A percentile compares a stretch with the other conserved stretches of the same genome.
Conservation (phyloP, 2,797 vertebrate species). For the Mus caroli region DNA sequence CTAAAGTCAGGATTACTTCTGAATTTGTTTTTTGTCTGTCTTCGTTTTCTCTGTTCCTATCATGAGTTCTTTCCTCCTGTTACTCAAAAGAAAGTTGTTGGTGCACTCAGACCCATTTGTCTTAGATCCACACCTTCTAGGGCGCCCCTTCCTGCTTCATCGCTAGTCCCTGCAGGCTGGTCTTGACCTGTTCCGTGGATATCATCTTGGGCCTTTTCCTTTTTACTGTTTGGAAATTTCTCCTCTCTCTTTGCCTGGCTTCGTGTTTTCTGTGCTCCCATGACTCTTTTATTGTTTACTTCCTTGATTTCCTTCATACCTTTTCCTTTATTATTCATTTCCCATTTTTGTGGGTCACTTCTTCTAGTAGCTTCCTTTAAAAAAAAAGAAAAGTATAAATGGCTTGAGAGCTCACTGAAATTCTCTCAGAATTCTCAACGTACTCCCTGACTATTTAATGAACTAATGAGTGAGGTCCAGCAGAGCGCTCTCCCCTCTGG, state of each 20-base stretch:
- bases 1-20: conserved; percentile 3
- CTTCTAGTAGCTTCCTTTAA: neutral
- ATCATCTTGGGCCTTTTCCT: neutral
- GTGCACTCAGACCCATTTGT: neutral
- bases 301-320: neutral
- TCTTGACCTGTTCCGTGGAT: neutral
- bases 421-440: neutral
- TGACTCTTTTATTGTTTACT: conserved; percentile 2
- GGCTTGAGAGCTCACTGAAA: conserved; percentile 39
- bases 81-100: neutral
- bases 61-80: conserved; percentile 9
- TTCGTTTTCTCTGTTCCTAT: neutral
- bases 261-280: neutral
- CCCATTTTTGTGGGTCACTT: neutral
- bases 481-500: neutral
- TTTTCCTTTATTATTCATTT: conserved; percentile 1
- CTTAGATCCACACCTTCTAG: neutral
- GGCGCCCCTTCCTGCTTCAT: neutral
- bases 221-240: neutral
- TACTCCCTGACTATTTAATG: conserved; percentile 6
- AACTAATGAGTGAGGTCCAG: neutral
- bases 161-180: neutral
- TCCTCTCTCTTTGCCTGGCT: neutral
- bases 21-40: neutral
- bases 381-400: neutral